Evolutionary conservation across 2,113 vertebrate species (phyloP), one percentile per base, ranked within the genome.

Genomic region (Alouatta palliata): DNA sequence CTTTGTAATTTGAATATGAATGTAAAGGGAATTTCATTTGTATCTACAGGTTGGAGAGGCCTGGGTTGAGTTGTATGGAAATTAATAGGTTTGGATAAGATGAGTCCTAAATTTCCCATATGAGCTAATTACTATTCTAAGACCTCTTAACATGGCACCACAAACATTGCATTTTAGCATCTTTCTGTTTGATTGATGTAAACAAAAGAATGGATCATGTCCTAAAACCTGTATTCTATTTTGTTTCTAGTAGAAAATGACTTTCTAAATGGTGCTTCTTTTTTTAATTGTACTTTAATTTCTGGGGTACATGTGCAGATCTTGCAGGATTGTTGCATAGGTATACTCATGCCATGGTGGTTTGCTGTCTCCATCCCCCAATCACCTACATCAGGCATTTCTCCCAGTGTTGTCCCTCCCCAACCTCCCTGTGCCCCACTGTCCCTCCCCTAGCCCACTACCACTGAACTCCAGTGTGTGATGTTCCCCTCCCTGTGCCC

Each of bases 1-100:
- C 27, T 93, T 95, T 96, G 20, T 68, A 81, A 91, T 85, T 56
- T 84, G 7, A 70, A 17, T 80, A 84, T 58, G n/a, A 90, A 80
- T 82, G 1, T 61, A 70, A 92, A 91, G 37, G 10, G 20, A 80
- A 86, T 87, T 30, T 84, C 23, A 82, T 97, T 94, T 75, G 21
- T 75, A 75, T 17, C 30, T 52, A 79, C 25, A 95, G 30, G 16
- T 47, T 85, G 25, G 23, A 9, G 56, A 81, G 12, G 23, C 17
- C 9, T 43, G 43, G 40, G 13, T 64, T 92, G 45, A 17, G 20
- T 20, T 88, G 19, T 47, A 35, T 82, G 12, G 37, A 87, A 96
- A 87, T 87, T 17, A 87, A 79, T 58, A 12, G 4, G 3, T 73
- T 91, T 93, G 30, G 45, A 68, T 77, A 40, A 73, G 27, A 79